phyloP scores from a whole-genome alignment of 1,140 invertebrate species.

The Venturia canescens region DNA sequence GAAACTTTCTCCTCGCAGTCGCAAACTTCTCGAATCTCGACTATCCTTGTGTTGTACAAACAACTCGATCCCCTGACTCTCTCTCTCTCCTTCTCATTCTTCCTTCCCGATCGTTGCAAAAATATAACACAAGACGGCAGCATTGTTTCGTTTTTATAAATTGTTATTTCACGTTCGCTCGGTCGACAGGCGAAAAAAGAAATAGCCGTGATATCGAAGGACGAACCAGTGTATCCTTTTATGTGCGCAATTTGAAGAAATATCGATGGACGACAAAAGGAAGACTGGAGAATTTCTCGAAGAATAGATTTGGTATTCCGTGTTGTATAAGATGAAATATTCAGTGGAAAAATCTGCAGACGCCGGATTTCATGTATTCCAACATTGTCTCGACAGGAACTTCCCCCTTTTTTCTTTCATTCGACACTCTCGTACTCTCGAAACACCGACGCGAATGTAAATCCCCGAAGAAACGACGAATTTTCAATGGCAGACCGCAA shows the following conservation, averaged over 20 bases:
- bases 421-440: constrained; percentile 6
- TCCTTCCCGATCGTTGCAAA: neutral
- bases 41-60: no score
- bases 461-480: constrained; percentile 26
- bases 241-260: neutral
- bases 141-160: constrained; percentile 1
- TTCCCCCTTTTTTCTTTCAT: neutral
- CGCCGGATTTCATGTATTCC: constrained; percentile 18
- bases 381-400: neutral
- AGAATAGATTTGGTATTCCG: constrained; percentile 25
- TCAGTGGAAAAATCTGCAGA: constrained; percentile 25
- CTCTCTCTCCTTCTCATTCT: neutral
- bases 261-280: neutral
- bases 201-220: neutral
- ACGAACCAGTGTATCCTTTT: neutral
- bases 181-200: neutral
- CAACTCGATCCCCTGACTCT: neutral
- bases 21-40: no score
- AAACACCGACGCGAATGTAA: neutral
- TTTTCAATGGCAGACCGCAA: neutral
- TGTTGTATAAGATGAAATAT: constrained; percentile 28
- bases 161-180: neutral
- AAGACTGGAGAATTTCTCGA: constrained; percentile 2
- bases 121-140: neutral
- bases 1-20: no score